These are phyloP conservation scores for Pyxicephalus adspersus DNA, from an alignment of 2,113 vertebrate genomes.

Conservation along the genomic window DNA sequence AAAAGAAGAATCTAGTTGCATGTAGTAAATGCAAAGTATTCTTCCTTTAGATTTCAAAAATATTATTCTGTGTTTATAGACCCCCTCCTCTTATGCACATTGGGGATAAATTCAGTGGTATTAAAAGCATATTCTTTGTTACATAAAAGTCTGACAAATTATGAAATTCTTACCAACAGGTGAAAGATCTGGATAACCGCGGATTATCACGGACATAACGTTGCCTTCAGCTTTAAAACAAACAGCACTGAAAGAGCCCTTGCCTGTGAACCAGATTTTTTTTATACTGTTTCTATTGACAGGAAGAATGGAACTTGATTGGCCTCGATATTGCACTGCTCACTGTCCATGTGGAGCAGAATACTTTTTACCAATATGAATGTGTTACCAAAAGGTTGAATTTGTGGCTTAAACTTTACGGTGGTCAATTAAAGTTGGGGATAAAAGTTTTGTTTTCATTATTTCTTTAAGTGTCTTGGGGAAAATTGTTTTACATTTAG, in stretches of 20 bases:
- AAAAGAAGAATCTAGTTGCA: background rate
- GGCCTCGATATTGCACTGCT: constrained; percentile 66
- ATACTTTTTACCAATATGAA: constrained; percentile 74
- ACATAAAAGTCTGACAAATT: no score
- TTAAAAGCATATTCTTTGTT: no score
- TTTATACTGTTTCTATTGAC: constrained; percentile 80
- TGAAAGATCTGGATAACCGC: constrained; percentile 96
- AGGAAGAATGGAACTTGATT: constrained; percentile 69
- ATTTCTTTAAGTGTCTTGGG: background rate
- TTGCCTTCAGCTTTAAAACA: constrained; percentile 19
- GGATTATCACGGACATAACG: constrained; percentile 93
- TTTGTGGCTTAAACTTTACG: constrained; percentile 64
- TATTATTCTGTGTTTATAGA: background rate
- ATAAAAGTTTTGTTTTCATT: constrained; percentile 47
- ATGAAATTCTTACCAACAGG: constrained; percentile 68
- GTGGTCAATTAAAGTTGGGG: constrained; percentile 71
- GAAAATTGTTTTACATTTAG: no score
- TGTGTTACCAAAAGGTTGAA: constrained; percentile 68
- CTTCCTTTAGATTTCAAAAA: no score
- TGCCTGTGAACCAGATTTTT: constrained; percentile 73
- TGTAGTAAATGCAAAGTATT: no score
- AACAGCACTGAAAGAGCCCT: constrained; percentile 81
- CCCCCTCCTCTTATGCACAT: no score
- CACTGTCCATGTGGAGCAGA: constrained; percentile 68
- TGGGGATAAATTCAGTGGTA: no score